Evolutionary conservation across 2,113 vertebrate species (phyloP), one percentile per base, ranked within the genome.

Genomic region (Mastomys coucha): DNA sequence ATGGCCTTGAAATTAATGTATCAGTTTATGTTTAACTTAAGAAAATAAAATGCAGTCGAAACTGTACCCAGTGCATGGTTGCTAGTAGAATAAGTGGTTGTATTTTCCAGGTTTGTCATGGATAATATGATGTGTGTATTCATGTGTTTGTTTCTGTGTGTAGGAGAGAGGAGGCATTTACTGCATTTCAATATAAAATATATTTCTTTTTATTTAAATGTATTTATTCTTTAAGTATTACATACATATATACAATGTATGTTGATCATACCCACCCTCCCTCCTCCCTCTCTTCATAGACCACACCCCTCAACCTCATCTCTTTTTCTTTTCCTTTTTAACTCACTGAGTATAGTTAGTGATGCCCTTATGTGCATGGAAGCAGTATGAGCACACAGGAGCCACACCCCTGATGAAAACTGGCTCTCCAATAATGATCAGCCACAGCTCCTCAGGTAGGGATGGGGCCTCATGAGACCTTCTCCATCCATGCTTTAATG

Each of bases 1-100:
- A 88, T 63, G 45, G 75, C 51, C 69, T 56, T 78, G 53, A 69
- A 93, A 84, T 97, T 70, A 81, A 78, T 78, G 63, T 92, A 22
- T 1, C 56, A 36, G 33, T 36, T 91, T 69, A 24, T 2, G 19
- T 67, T 42, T 22, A 70, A 12, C 60, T 73, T 89, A 19, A 56
- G 60, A 63, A 60, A 80, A 82, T 67, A 77, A 82, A 87, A 82
- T 56, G 10, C 45, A 76, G 8, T 60, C 24, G 10, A 49, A 81
- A 87, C 3, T 33, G 24, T 36, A 5, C 28, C 16, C 17, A 22
- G 0, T 31, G 17, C 31, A 24, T 24, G 26, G 28, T 36, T 20
- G 16, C 36, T 65, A 36, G 24, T 11, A 17, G 65, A 60, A 22
- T 70, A 65, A 88, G 22, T 12, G 33, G 8, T n/a, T 69, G 5